Percentiles rank a stretch among this genome's conserved stretches.
These are phyloP conservation scores for Coelogynopora nodosa DNA, from an alignment of 2,888 invertebrate genomes.

Conservation along the genomic window DNA sequence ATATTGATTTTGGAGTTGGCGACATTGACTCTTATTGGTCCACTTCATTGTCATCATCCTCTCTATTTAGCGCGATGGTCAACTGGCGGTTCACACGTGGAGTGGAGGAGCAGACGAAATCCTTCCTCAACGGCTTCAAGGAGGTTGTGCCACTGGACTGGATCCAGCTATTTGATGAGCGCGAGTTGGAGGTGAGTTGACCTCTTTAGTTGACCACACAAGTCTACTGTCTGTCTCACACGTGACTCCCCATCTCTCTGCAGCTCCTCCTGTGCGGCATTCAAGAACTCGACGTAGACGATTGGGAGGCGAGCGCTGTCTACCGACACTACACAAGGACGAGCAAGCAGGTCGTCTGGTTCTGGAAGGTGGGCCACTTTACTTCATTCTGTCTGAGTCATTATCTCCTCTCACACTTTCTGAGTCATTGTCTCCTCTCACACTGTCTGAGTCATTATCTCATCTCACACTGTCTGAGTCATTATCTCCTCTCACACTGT, in stretches of 20 bases:
- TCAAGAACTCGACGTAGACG: slow-evolving; percentile 99
- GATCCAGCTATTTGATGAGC: slow-evolving; percentile 46
- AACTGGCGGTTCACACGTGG: slow-evolving; percentile 46
- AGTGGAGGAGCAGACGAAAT: slow-evolving; percentile 46
- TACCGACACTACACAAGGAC: slow-evolving; percentile 92
- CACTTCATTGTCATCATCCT: too few species aligned
- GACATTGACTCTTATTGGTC: too few species aligned
- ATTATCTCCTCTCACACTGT: too few species aligned
- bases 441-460: too few species aligned
- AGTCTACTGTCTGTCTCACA: too few species aligned
- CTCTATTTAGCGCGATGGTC: slow-evolving; percentile 43
- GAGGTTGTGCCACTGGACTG: slow-evolving; percentile 43
- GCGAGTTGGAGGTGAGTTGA: slow-evolving; percentile 46
- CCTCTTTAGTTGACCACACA: too few species aligned
- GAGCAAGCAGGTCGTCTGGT: slow-evolving; percentile 95
- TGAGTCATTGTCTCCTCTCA: too few species aligned
- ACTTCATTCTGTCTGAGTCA: not conserved
- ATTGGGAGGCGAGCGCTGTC: slow-evolving; percentile 96
- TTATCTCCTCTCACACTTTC: too few species aligned
- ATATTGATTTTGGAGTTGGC: too few species aligned
- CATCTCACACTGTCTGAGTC: too few species aligned
- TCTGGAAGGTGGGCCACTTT: slow-evolving; percentile 96
- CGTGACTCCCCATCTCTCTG: too few species aligned
- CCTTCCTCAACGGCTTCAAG: slow-evolving; percentile 45
- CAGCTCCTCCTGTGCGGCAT: slow-evolving; percentile 90